Evolutionary conservation across 1,140 invertebrate species (phyloP), one percentile per base, ranked within the genome.

Genomic region (Probaryconus sp.): DNA sequence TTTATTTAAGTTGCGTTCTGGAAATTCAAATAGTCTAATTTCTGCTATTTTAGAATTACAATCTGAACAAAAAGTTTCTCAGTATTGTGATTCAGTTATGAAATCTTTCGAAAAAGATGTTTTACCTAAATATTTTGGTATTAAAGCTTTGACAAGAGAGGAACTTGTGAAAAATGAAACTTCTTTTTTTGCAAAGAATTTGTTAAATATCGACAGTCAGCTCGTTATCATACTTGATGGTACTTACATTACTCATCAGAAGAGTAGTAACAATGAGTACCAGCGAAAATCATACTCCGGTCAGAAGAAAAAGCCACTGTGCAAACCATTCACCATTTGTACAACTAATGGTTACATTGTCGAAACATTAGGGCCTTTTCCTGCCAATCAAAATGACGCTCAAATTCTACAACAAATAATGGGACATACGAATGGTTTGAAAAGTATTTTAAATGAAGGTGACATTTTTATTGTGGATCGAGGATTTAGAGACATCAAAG

Each of bases 1-100:
- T n/a, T 37, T 81, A 40, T 78, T 75, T 14, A 81, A 81, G 60
- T 31, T 80, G 5, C 68, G 77, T 13, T 73, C 70, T 20, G 78
- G 74, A 1, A 81, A 78, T 72, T 78, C 74, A 0, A 77, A 78
- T 55, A 42, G 14, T 2, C 1, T 64, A 0, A 61, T 76, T 26
- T 28, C 64, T 5, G 58, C 63, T 10, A 26, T 79, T 38, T 30
- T 80, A 3, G 58, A 63, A 35, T 31, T 79, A 55, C 13, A 76
- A 33, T 4, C 21, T 3, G 70, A 75, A 56, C 74, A 80, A 48
- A 16, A 35, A 50, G 43, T 80, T 7, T 80, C 77, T 0, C 18
- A 72, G 4, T 79, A 37, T 47, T 65, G 18, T 33, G 2, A 28
- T 5, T 31, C 42, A 35, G 50, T 80, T 5, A 11, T 77, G 13